Evolutionary conservation across 92 coral and sea anemone species (phyloP).

Genomic region (Epizoanthus scotinus): DNA sequence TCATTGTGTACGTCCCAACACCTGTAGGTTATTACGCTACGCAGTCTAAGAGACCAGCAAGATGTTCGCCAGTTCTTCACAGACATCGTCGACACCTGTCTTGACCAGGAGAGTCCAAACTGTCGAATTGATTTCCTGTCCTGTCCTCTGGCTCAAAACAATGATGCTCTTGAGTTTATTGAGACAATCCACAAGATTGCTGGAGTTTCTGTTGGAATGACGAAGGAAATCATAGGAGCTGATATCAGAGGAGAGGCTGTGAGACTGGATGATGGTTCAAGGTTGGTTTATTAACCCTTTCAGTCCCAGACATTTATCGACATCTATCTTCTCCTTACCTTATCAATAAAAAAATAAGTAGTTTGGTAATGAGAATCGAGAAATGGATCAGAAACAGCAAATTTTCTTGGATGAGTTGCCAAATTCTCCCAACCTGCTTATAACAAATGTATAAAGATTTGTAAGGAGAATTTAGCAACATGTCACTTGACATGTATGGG

Average conservation of each 20-base stretch:
- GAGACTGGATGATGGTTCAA: constrained; percentile 66
- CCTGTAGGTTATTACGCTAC: constrained; percentile 73
- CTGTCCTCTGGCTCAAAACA: constrained; percentile 81
- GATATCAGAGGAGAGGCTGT: constrained; percentile 66
- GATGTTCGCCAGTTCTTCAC: constrained; percentile 79
- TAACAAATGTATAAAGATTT: too few relatives aligned
- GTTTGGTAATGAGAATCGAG: too few relatives aligned
- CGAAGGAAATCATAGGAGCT: constrained; percentile 90
- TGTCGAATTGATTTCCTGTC: constrained; percentile 89
- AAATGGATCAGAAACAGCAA: too few relatives aligned
- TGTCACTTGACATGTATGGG: too few relatives aligned
- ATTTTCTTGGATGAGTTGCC: too few relatives aligned
- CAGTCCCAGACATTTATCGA: too few relatives aligned
- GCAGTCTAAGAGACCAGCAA: constrained; percentile 80
- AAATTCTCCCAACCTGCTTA: too few relatives aligned
- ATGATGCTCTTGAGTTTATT: constrained; percentile 74
- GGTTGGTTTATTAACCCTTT: too few relatives aligned
- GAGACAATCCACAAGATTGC: constrained; percentile 73
- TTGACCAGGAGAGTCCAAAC: constrained; percentile 74
- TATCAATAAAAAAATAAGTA: too few relatives aligned
- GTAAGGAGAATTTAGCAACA: too few relatives aligned
- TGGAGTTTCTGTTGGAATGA: constrained; percentile 83
- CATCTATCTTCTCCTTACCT: too few relatives aligned
- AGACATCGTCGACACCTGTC: constrained; percentile 75
- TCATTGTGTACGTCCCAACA: too few relatives aligned